Evolutionary conservation across 2,797 vertebrate species (phyloP), one percentile per base, ranked within the genome.

Genomic region (Antennarius maculatus): DNA sequence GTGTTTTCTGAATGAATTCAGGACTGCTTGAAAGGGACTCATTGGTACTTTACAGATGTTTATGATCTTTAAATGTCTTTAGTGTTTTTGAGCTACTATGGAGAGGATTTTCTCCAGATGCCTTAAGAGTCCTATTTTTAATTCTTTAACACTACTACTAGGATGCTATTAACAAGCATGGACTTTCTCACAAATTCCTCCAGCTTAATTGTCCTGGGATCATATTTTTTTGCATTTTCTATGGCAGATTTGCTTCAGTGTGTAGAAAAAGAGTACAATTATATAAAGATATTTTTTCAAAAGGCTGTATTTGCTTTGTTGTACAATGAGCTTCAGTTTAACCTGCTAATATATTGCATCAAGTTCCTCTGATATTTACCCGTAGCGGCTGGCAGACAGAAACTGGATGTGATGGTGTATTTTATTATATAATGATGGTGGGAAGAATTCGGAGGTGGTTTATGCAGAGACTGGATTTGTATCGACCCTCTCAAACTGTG

Each of bases 271-370:
- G 68, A 89, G 77, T 92, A 89, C 87, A 90, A 88, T 89, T 89
- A 79, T 86, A 90, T 89, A 91, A 81, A 90, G 93, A 89, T 93
- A 92, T 94, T 93, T 94, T 93, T 93, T 87, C 86, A 81, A 88
- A 86, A 69, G 77, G 74, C 80, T 86, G 72, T 59, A 53, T 84
- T 79, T 76, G 80, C 85, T 91, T 83, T 60, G 49, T 84, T 63
- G 71, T 82, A 47, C 41, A 18, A 80, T 61, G 80, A 80, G 71
- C 75, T 80, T 61, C 74, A 75, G 55, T 70, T 66, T 47, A 29
- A 59, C 67, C 71, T 53, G 74, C 61, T 81, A 52, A 65, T 31
- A 49, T 79, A 13, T 47, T 61, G 58, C 64, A 60, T 79, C 51
- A 0, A 7, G 13, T 47, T 56, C 63, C 23, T 46, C 29, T 16